Conservation (phyloP, 2,797 vertebrate species). For the Manis crassicaudata region DNA sequence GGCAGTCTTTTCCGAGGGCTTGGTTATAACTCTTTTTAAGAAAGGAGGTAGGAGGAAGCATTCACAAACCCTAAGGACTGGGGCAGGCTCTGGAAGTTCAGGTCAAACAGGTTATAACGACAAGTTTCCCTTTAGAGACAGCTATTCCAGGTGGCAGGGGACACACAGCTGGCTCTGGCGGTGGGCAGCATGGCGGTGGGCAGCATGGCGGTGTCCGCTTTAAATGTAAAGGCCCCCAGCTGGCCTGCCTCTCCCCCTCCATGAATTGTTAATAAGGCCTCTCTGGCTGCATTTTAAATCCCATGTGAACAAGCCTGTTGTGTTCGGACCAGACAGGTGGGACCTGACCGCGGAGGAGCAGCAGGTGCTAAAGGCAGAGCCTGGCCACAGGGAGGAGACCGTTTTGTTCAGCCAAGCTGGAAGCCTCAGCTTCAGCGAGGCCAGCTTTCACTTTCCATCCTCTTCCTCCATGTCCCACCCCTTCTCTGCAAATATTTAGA, state of each 20-base stretch:
- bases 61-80: not conserved
- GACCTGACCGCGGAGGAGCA: not conserved
- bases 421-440: not conserved
- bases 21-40: not conserved
- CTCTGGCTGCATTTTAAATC: not conserved
- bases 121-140: not conserved
- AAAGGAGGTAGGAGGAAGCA: not conserved
- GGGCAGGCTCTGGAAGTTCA: not conserved
- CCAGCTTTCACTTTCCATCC: not conserved
- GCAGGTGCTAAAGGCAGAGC: not conserved
- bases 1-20: not conserved
- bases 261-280: not conserved
- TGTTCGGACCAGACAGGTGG: not conserved
- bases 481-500: not conserved
- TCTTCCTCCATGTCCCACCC: not conserved
- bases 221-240: not conserved
- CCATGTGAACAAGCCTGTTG: not conserved
- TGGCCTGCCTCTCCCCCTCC: not conserved
- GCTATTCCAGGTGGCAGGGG: not conserved
- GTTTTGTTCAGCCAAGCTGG: not conserved
- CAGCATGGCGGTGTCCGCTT: rapidly evolving
- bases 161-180: not conserved
- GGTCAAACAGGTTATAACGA: not conserved
- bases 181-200: not conserved
- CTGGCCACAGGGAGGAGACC: not conserved